Conservation (phyloP, 1,140 invertebrate genomes). For the Papilio helenus region DNA sequence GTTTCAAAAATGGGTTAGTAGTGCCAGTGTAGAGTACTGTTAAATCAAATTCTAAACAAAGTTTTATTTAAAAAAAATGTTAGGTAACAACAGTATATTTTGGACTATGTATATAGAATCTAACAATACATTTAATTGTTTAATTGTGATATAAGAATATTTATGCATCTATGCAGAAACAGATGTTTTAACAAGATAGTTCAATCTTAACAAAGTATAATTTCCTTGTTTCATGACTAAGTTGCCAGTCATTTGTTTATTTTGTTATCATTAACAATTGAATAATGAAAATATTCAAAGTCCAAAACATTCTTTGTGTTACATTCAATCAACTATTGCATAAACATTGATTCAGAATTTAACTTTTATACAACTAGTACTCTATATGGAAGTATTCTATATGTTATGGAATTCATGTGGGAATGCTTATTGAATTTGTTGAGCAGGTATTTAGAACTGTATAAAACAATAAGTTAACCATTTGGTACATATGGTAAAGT, state of each 20-base stretch:
- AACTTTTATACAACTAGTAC: not conserved
- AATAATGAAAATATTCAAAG: slow-evolving; percentile 23
- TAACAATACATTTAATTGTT: not conserved
- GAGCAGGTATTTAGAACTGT: too few species aligned
- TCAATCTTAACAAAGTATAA: not conserved
- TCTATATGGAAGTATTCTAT: not conserved
- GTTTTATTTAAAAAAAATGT: not conserved
- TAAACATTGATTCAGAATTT: slow-evolving; percentile 24
- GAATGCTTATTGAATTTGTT: slow-evolving; percentile 26
- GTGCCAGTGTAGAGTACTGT: not conserved
- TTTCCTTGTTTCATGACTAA: slow-evolving; percentile 16
- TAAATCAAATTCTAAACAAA: not conserved
- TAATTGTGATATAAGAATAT: too few species aligned
- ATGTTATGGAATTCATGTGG: not conserved
- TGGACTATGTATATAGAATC: not conserved
- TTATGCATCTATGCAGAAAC: too few species aligned
- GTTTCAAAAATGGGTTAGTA: too few species aligned
- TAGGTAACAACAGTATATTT: not conserved
- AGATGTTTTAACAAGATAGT: not conserved
- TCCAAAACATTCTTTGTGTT: slow-evolving; percentile 11
- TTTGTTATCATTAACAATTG: slow-evolving; percentile 17
- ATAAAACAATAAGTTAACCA: too few species aligned
- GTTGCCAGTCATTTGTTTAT: slow-evolving; percentile 20
- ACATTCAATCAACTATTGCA: slow-evolving; percentile 15
- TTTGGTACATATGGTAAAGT: too few species aligned